phyloP scores from a whole-genome alignment of 2,797 vertebrate species.

The Miichthys miiuy region DNA sequence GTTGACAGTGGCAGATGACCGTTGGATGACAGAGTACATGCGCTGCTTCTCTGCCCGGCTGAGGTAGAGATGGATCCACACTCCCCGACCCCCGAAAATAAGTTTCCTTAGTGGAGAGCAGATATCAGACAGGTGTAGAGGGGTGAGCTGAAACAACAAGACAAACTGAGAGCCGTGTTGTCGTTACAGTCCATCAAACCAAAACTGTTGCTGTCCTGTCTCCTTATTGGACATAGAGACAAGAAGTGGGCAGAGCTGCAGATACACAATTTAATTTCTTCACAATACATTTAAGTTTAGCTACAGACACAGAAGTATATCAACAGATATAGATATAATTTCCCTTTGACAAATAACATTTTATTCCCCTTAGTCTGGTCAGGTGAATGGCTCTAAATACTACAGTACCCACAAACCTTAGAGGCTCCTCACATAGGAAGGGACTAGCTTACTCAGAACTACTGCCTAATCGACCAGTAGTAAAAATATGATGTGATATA shows the following conservation, averaged over 20 bases:
- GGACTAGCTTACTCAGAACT: background rate
- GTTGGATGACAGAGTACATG: constrained; percentile 97
- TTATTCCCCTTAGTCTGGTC: background rate
- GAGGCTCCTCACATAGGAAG: background rate
- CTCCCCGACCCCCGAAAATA: background rate
- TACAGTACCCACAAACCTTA: constrained; percentile 2
- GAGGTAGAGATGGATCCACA: constrained; percentile 80
- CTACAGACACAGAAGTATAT: background rate
- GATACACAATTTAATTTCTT: background rate
- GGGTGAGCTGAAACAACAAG: background rate
- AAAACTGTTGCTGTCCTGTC: background rate
- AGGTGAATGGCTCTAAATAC: background rate
- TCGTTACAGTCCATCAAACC: background rate
- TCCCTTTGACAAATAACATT: background rate
- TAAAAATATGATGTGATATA: background rate
- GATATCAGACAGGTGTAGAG: background rate
- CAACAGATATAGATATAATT: background rate
- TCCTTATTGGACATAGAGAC: background rate
- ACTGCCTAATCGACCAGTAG: too few species aligned
- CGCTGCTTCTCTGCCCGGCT: constrained; percentile 93
- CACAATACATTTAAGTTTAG: background rate
- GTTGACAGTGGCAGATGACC: constrained; percentile 85
- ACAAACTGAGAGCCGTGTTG: background rate
- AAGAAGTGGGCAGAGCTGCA: constrained; percentile 8
- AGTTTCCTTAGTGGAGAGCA: background rate